These are phyloP conservation scores for Cyrtorhinus lividipennis DNA, from an alignment of 1,140 invertebrate species.

Conservation along the genomic window DNA sequence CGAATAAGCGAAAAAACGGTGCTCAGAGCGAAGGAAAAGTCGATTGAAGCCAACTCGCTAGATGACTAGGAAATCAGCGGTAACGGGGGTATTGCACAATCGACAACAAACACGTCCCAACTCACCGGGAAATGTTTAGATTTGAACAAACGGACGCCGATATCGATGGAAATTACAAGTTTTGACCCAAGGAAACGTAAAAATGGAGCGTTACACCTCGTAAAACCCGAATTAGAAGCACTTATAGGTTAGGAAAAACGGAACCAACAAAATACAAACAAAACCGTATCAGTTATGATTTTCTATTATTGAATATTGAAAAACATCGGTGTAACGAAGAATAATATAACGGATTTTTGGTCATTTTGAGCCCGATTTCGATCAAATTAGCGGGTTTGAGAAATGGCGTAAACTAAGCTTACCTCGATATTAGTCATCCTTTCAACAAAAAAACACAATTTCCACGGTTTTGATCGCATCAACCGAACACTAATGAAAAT, in stretches of 20 bases:
- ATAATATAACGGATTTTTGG: neutral
- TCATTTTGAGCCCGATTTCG: neutral
- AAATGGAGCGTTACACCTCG: neutral
- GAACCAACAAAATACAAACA: neutral
- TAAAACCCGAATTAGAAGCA: neutral
- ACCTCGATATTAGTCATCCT: conserved; percentile 6
- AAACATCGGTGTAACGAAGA: neutral
- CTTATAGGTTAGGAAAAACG: neutral
- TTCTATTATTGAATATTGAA: neutral
- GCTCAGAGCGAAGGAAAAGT: too few species aligned
- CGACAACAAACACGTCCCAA: too few species aligned
- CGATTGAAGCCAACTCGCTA: too few species aligned
- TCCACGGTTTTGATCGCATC: neutral
- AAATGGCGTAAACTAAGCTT: conserved; percentile 1
- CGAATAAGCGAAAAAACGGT: too few species aligned
- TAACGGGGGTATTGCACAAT: neutral
- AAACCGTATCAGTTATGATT: neutral
- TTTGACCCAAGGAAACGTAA: too few species aligned
- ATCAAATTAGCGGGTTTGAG: neutral
- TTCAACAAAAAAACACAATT: conserved; percentile 1
- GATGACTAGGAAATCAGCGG: too few species aligned
- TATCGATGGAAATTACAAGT: too few species aligned
- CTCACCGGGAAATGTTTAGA: too few species aligned
- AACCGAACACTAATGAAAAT: neutral
- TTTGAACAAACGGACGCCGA: too few species aligned